Percentiles rank a stretch among this genome's conserved stretches.
These are phyloP conservation scores for Semibalanus balanoides DNA, from an alignment of 1,140 invertebrate genomes.

Conservation along the genomic window DNA sequence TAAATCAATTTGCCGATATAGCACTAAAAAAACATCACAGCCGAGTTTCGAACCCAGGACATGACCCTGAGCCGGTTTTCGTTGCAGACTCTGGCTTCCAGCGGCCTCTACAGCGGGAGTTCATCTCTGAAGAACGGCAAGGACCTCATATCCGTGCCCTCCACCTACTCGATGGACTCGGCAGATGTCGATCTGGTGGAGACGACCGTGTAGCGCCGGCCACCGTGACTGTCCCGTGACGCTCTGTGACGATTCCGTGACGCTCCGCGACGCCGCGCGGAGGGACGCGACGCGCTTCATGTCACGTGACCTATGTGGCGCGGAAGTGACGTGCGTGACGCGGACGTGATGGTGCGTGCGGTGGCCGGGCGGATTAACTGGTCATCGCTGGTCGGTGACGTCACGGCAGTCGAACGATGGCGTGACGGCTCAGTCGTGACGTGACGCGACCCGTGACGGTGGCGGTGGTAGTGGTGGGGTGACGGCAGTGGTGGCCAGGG, in stretches of 20 bases:
- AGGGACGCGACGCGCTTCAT: neutral
- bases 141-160: slow-evolving; percentile 11
- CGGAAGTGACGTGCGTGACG: too few relatives aligned
- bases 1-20: too few relatives aligned
- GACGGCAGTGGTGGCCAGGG: too few relatives aligned
- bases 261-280: neutral
- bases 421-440: too few relatives aligned
- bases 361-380: neutral
- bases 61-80: too few relatives aligned
- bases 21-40: too few relatives aligned
- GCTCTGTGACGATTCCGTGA: neutral
- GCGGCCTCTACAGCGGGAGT: neutral
- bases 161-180: slow-evolving; percentile 21
- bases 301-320: too few relatives aligned
- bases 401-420: too few relatives aligned
- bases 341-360: too few relatives aligned
- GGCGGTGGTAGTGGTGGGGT: too few relatives aligned
- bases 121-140: neutral
- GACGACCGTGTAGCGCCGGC: neutral
- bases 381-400: neutral
- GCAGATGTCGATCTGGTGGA: slow-evolving; percentile 17
- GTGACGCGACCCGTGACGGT: too few relatives aligned
- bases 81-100: neutral
- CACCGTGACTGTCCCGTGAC: neutral
- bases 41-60: too few relatives aligned